Conservation (phyloP, 2,797 vertebrate species). For the Hypotaenidia okinawae region DNA sequence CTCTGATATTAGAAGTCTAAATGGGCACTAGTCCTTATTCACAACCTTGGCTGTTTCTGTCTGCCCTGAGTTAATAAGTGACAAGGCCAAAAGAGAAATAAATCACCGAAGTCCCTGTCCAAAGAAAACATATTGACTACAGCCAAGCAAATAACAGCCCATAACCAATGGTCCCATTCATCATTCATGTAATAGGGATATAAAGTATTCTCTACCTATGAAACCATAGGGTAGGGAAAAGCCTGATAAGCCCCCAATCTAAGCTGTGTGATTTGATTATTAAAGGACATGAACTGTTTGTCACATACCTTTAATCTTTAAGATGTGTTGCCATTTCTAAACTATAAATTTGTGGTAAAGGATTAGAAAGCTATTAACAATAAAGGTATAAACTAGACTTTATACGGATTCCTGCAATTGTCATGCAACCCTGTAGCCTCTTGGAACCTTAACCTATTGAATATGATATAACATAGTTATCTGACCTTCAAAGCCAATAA, state of each 20-base stretch:
- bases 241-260: constrained; percentile 77
- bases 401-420: constrained; percentile 57
- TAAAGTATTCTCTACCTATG: constrained; percentile 81
- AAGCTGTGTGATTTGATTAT: constrained; percentile 81
- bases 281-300: constrained; percentile 81
- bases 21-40: constrained; percentile 78
- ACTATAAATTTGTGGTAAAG: constrained; percentile 79
- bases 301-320: constrained; percentile 82
- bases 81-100: constrained; percentile 83
- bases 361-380: constrained; percentile 80
- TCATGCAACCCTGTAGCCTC: constrained; percentile 63
- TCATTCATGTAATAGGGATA: constrained; percentile 83
- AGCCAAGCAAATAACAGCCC: constrained; percentile 84
- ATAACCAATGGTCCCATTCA: constrained; percentile 81
- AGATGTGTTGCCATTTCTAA: constrained; percentile 78
- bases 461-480: constrained; percentile 70
- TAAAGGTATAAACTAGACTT: constrained; percentile 68
- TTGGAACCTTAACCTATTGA: constrained; percentile 71
- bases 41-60: constrained; percentile 79
- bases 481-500: constrained; percentile 75
- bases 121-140: constrained; percentile 88
- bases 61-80: constrained; percentile 84
- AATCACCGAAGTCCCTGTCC: constrained; percentile 84
- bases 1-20: constrained; percentile 79
- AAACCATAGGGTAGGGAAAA: constrained; percentile 72